Conservation (phyloP, 2,888 invertebrate genomes). For the Spicauda simplicius region DNA sequence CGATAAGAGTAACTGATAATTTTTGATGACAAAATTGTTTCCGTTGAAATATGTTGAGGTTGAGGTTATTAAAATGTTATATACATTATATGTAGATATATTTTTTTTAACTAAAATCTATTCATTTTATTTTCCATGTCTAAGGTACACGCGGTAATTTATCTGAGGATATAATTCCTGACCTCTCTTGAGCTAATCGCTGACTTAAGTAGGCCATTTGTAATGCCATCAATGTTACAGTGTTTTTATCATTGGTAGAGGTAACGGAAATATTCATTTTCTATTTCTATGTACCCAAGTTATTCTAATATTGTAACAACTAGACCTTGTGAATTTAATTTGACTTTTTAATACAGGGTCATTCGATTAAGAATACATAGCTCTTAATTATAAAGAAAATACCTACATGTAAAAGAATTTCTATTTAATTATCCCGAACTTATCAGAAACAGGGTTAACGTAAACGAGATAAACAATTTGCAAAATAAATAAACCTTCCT, state of each 20-base stretch:
- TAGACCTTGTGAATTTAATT: neutral
- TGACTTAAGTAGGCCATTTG: conserved; percentile 3
- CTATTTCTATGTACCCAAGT: neutral
- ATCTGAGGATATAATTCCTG: neutral
- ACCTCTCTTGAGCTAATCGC: neutral
- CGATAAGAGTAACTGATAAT: too few relatives aligned
- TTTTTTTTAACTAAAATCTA: neutral
- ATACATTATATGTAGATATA: too few relatives aligned
- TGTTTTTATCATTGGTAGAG: neutral
- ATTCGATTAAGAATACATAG: too few relatives aligned
- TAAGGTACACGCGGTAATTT: neutral
- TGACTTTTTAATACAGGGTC: neutral
- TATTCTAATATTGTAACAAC: neutral
- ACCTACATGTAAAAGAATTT: too few relatives aligned
- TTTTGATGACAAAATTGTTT: too few relatives aligned
- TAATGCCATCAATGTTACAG: neutral
- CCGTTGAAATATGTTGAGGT: too few relatives aligned
- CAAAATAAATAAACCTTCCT: too few relatives aligned
- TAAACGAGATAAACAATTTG: too few relatives aligned
- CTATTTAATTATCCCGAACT: too few relatives aligned
- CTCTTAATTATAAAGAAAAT: too few relatives aligned
- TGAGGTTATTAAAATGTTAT: too few relatives aligned
- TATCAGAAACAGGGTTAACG: too few relatives aligned
- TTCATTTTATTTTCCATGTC: neutral
- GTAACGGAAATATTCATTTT: neutral